Conservation (phyloP, 2,888 invertebrate species). For the Heterodera filipjevi region DNA sequence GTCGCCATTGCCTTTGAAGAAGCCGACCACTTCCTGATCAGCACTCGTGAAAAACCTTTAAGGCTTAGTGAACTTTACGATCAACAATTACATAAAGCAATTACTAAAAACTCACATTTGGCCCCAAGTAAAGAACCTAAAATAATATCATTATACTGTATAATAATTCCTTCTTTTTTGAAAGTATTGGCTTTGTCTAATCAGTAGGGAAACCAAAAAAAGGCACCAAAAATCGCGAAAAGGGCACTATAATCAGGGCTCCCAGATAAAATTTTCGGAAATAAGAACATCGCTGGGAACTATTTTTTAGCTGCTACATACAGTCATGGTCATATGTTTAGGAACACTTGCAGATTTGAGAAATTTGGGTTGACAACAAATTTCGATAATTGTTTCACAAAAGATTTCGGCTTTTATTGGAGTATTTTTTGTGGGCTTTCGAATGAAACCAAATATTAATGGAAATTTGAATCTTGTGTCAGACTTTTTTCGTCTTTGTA, state of each 20-base stretch:
- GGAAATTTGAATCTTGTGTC: too few relatives aligned
- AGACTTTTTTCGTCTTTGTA: too few relatives aligned
- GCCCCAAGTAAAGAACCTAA: conserved; percentile 64
- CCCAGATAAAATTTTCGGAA: not conserved
- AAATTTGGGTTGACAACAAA: too few relatives aligned
- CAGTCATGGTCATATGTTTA: too few relatives aligned
- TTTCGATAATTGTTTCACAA: too few relatives aligned
- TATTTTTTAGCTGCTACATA: not conserved
- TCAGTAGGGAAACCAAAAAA: not conserved
- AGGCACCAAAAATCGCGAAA: too few relatives aligned
- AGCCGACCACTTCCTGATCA: conserved; percentile 60
- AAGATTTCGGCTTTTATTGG: too few relatives aligned
- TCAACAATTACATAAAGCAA: not conserved
- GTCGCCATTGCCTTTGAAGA: conserved; percentile 64
- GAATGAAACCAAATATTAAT: too few relatives aligned
- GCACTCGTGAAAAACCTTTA: conserved; percentile 36
- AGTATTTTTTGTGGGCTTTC: too few relatives aligned
- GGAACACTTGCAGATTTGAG: too few relatives aligned
- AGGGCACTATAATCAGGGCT: too few relatives aligned
- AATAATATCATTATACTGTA: not conserved
- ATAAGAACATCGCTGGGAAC: not conserved
- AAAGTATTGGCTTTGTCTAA: not conserved
- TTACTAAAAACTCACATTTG: conserved; percentile 52
- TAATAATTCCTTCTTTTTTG: conserved; percentile 9
- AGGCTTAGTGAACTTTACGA: not conserved